These are phyloP conservation scores for Xerus inauris DNA, from an alignment of 2,113 vertebrate species.

Conservation along the genomic window DNA sequence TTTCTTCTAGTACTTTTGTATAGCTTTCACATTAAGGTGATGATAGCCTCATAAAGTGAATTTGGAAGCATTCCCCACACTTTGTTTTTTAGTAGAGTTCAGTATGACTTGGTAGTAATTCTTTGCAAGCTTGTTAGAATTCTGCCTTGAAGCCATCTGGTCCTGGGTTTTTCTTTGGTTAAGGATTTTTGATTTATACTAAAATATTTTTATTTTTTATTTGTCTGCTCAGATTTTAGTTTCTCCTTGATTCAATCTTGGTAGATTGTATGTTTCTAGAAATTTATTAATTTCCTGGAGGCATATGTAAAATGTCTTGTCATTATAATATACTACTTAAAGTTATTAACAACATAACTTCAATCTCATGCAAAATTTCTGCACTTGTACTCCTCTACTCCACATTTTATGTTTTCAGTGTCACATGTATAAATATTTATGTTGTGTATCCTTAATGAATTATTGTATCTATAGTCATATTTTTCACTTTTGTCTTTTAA, in stretches of 20 bases:
- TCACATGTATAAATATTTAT: background rate
- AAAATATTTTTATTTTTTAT: too few species aligned
- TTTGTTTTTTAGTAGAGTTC: background rate
- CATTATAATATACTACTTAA: background rate
- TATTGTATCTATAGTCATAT: background rate
- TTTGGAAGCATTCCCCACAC: background rate
- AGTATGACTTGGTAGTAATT: too few species aligned
- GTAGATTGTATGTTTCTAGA: too few species aligned
- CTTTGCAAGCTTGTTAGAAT: too few species aligned
- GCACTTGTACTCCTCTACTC: rapidly evolving
- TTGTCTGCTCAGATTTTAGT: too few species aligned
- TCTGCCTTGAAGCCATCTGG: too few species aligned
- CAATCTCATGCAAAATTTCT: background rate
- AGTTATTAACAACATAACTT: background rate
- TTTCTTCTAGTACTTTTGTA: too few species aligned
- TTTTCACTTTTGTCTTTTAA: background rate
- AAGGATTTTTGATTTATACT: background rate
- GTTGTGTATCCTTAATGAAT: background rate
- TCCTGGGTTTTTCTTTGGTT: background rate
- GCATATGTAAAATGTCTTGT: background rate
- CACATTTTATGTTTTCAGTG: background rate
- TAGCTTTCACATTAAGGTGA: background rate
- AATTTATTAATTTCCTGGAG: background rate
- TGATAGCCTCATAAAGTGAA: background rate
- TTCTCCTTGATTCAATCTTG: background rate